Evolutionary conservation across 2,797 vertebrate genomes (phyloP).

Genomic region (Xenentodon cancila): DNA sequence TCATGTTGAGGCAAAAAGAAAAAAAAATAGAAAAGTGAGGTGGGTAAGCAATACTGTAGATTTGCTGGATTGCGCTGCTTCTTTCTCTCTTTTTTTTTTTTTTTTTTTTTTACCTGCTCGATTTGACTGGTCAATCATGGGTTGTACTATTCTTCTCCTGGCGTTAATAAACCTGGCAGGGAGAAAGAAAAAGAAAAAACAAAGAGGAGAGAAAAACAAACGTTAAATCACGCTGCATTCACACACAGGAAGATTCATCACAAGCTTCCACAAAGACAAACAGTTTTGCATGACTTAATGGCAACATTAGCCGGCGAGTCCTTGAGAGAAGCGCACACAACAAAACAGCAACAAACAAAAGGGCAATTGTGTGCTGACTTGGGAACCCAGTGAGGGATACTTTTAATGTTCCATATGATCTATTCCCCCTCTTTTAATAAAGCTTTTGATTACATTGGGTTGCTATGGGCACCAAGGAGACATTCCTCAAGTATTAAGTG

Average conservation of each 20-base stretch:
- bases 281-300: conserved; percentile 81
- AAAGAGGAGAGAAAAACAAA: conserved; percentile 71
- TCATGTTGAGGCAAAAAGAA: conserved; percentile 36
- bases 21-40: not conserved
- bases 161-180: conserved; percentile 99
- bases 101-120: conserved; percentile 95
- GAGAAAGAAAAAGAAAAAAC: conserved; percentile 68
- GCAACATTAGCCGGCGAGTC: conserved; percentile 75
- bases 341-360: conserved; percentile 81
- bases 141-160: conserved; percentile 99
- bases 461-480: conserved; percentile 81
- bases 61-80: conserved; percentile 4
- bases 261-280: conserved; percentile 75
- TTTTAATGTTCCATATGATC: conserved; percentile 87
- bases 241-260: conserved; percentile 73
- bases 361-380: conserved; percentile 78
- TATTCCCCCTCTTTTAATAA: conserved; percentile 85
- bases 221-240: conserved; percentile 77
- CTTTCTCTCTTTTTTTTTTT: conserved; percentile 41
- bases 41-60: not conserved
- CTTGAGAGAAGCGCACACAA: conserved; percentile 70
- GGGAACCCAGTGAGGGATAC: conserved; percentile 80
- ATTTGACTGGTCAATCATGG: conserved; percentile 99
- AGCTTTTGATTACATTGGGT: conserved; percentile 86
- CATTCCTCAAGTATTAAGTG: conserved; percentile 85